Base-by-base conservation (phyloP, 2,797 vertebrate genomes). In the Coreius guichenoti region DNA sequence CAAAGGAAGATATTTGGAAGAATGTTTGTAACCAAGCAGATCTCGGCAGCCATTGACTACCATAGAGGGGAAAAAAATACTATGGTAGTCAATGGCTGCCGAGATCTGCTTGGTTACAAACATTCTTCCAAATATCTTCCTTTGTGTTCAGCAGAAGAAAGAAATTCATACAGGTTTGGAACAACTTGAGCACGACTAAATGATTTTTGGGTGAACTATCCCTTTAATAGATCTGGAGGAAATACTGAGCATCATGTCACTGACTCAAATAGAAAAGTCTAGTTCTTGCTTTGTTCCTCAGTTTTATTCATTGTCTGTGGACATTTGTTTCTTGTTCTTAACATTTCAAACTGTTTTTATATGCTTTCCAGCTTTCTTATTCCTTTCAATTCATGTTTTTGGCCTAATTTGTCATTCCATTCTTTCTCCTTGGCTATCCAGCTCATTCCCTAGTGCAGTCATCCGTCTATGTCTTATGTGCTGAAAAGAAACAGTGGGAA, bases 401-500 rank as follows among this genome's bases (percentile, higher is more conserved):
- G 43, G 29, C 56, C 29, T 43, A 80, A 85, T 80, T 80, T 80
- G 54, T 73, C 43, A 73, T 58, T 58, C 5, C 23, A 31, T 49
- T 19, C 29, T 61, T 65, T 61, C 29, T 36, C 54, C 54, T 36
- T 61, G n/a, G 21, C 76, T 80, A 21, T 79, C 82, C 75, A 70
- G 74, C 13, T 26, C 39, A n/a, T 47, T 75, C 78, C 26, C 45
- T 69, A 9, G 43, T 29, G 26, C 45, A 70, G 23, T 72, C 63
- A 80, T 69, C 47, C 8, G 61, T 68, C 14, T 56, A 49, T 47
- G 51, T 79, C 76, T 17, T 47, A 19, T n/a, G 36, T 26, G 54
- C 39, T 85, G 75, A 58, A 85, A 65, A 80, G 54, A 85, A 65
- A 29, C 67, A 29, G 14, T 23, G 31, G 83, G 68, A 72, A 33